Percentiles rank a stretch among this genome's conserved stretches.
Evolutionary conservation across 2,888 invertebrate species (phyloP).

Genomic region (Eupeodes latifasciatus): DNA sequence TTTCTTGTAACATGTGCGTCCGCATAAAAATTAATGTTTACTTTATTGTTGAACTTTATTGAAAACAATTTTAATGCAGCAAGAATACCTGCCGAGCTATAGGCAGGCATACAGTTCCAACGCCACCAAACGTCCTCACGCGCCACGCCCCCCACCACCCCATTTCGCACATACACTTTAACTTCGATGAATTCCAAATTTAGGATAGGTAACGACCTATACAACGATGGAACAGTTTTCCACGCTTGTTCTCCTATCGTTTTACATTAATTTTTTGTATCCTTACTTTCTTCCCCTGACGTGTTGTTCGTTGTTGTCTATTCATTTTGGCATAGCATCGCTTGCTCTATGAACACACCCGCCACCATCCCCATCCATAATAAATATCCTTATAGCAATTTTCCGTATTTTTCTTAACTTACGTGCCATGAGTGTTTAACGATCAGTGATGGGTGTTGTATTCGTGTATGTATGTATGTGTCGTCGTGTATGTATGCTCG

Average conservation of each 20-base stretch:
- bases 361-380: background rate
- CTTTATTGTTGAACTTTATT: slow-evolving; percentile 78
- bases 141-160: background rate
- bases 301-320: slow-evolving; percentile 19
- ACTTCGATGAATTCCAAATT: slow-evolving; percentile 57
- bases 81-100: slow-evolving; percentile 65
- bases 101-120: background rate
- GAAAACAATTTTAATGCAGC: slow-evolving; percentile 77
- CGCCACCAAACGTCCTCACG: background rate
- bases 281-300: background rate
- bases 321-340: slow-evolving; percentile 18
- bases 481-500: no score
- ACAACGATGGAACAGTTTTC: slow-evolving; percentile 34
- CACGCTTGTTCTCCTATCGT: slow-evolving; percentile 37
- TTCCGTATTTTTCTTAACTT: slow-evolving; percentile 56
- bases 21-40: slow-evolving; percentile 78
- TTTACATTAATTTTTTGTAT: slow-evolving; percentile 13
- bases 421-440: slow-evolving; percentile 68
- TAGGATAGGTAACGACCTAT: slow-evolving; percentile 32
- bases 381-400: slow-evolving; percentile 34
- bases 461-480: background rate
- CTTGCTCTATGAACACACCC: background rate
- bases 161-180: background rate
- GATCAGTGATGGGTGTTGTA: slow-evolving; percentile 39
- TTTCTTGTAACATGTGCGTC: slow-evolving; percentile 43